Evolutionary conservation across 2,797 vertebrate species (phyloP).

Genomic region (Enteromius afrohamiltoni): DNA sequence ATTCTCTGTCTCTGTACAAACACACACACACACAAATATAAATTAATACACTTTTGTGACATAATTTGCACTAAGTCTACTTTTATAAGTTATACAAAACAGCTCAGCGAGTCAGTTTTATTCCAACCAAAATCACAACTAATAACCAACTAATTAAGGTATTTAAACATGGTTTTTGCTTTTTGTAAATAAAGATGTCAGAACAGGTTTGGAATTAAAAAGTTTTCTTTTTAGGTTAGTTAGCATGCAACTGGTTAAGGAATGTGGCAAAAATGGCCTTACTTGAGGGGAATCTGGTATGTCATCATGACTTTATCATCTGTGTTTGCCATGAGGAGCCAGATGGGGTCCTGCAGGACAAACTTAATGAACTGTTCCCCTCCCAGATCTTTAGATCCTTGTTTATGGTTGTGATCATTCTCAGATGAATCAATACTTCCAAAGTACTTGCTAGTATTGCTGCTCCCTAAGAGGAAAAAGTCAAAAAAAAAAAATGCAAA

Average conservation of each 20-base stretch:
- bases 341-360: constrained; percentile 81
- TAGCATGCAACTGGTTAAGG: not conserved
- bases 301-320: constrained; percentile 82
- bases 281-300: constrained; percentile 80
- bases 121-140: not conserved
- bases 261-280: constrained; percentile 46
- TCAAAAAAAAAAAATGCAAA: not conserved
- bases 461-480: constrained; percentile 70
- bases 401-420: constrained; percentile 70
- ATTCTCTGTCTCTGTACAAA: constrained; percentile 70
- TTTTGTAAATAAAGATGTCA: not conserved
- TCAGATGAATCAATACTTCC: constrained; percentile 81
- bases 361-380: constrained; percentile 78
- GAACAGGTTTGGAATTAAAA: not conserved
- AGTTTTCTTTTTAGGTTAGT: not conserved
- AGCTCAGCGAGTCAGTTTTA: not conserved
- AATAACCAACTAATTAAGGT: not conserved
- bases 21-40: not conserved
- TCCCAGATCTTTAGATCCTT: constrained; percentile 55
- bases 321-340: constrained; percentile 81
- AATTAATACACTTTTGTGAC: not conserved
- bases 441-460: constrained; percentile 82
- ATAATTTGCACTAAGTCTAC: not conserved
- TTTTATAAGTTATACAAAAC: not conserved
- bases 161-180: not conserved